Base-by-base conservation (phyloP, 2,888 invertebrate species). In the Nebria brevicollis region DNA sequence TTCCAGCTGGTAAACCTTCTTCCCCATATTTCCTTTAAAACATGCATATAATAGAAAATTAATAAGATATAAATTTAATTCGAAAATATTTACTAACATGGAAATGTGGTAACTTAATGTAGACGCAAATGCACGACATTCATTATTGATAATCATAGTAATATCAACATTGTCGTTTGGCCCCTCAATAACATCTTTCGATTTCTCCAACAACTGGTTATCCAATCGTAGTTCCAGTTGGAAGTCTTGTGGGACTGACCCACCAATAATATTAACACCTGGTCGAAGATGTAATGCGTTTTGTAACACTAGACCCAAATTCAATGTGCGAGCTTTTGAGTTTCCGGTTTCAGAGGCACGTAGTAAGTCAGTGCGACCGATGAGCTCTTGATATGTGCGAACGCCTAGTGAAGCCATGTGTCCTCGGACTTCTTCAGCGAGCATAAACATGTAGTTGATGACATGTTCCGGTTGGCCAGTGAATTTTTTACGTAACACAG, bases 381-480 rank as follows among this genome's bases (percentile, higher is more conserved):
- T 94, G 78, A 98, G 90, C 85, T 98, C 97, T 88, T 97, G 96
- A 92, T 97, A 95, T 83, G 92, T 93, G 13, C 94, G 91, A 68
- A 98, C 94, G 4, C 99, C 99, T 83, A 99, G 90, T 77, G 93
- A 94, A 0, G 98, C 96, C 97, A 99, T 97, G 87, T 95, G 94
- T 82, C 92, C 90, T 73, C 99, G 95, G 11, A 97, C 94, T 93
- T 99, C 99, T 89, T 99, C 99, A 43, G 99, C 99, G 81, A 99
- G 89, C 94, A 98, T 95, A 89, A 99, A 99, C 87, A 99, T 92
- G 88, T 96, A 99, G 90, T 99, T 99, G 87, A 99, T 93, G 66
- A 99, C 97, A 88, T 99, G 96, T 87, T 99, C 99, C 0, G 99
- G 98, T 87, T 97, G 97, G 68, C 99, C 99, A 68, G 96, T 95